Percentiles rank a stretch among this genome's conserved stretches.
These are phyloP conservation scores for Tiliqua scincoides DNA, from an alignment of 2,113 vertebrate genomes.

Conservation along the genomic window DNA sequence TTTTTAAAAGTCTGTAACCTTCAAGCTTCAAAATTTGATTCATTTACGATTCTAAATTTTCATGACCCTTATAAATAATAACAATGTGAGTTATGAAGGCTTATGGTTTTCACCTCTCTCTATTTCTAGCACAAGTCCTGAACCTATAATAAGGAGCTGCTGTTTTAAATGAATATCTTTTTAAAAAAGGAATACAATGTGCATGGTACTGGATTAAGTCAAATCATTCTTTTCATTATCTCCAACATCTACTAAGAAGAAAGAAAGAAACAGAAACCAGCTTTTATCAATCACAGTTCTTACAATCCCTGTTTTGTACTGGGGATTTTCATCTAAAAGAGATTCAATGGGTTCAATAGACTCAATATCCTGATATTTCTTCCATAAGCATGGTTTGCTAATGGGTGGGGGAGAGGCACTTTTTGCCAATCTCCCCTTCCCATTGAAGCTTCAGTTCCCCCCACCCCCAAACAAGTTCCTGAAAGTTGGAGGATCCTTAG, in stretches of 20 bases:
- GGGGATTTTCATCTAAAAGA: background rate
- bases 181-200: background rate
- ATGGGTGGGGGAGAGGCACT: too few species aligned
- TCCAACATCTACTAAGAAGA: background rate
- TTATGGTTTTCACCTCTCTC: background rate
- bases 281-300: background rate
- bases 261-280: background rate
- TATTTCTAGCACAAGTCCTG: slow-evolving; percentile 23
- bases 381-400: too few species aligned
- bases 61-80: slow-evolving; percentile 29
- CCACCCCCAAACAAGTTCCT: too few species aligned
- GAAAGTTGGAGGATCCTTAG: too few species aligned
- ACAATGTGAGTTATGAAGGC: background rate
- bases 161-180: slow-evolving; percentile 44
- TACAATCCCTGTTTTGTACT: background rate
- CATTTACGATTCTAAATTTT: slow-evolving; percentile 33
- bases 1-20: background rate
- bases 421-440: too few species aligned
- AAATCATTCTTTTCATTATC: slow-evolving; percentile 27
- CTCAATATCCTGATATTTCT: too few species aligned
- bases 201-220: background rate
- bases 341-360: background rate
- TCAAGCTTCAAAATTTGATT: slow-evolving; percentile 5
- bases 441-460: too few species aligned
- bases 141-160: slow-evolving; percentile 18